Evolutionary conservation across 2,113 vertebrate species (phyloP).

Genomic region (Orientallactaga bullata): DNA sequence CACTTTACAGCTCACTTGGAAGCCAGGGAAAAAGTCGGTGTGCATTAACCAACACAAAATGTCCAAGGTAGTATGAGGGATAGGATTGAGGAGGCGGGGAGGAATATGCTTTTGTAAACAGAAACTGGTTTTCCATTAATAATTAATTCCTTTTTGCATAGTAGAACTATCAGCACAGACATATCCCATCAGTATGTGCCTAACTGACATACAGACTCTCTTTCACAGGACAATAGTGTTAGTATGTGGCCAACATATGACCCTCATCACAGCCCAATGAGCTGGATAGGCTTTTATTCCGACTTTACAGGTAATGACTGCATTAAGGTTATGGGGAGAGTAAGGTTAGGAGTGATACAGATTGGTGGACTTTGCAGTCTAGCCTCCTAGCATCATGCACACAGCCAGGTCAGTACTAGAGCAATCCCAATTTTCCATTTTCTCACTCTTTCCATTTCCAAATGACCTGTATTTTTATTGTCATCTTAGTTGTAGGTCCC

Average conservation of each 20-base stretch:
- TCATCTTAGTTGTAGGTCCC: neutral
- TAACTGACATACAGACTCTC: neutral
- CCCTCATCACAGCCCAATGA: neutral
- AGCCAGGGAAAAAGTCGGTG: neutral
- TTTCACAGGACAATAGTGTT: neutral
- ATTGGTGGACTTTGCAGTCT: neutral
- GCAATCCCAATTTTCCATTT: neutral
- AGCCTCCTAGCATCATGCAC: neutral
- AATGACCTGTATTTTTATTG: neutral
- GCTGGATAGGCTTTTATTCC: neutral
- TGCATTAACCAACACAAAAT: neutral
- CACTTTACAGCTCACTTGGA: neutral
- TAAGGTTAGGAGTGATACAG: neutral
- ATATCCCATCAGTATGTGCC: neutral
- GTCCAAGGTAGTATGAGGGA: neutral
- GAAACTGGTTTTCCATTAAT: neutral
- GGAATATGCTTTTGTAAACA: neutral
- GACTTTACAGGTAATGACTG: neutral
- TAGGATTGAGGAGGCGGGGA: fast-evolving
- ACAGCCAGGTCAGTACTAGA: neutral
- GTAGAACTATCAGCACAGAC: neutral
- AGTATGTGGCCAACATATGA: neutral
- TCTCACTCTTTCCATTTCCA: neutral
- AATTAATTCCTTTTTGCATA: neutral
- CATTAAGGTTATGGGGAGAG: neutral